These are phyloP conservation scores for Eulithis prunata DNA, from an alignment of 2,888 invertebrate genomes.

Conservation along the genomic window DNA sequence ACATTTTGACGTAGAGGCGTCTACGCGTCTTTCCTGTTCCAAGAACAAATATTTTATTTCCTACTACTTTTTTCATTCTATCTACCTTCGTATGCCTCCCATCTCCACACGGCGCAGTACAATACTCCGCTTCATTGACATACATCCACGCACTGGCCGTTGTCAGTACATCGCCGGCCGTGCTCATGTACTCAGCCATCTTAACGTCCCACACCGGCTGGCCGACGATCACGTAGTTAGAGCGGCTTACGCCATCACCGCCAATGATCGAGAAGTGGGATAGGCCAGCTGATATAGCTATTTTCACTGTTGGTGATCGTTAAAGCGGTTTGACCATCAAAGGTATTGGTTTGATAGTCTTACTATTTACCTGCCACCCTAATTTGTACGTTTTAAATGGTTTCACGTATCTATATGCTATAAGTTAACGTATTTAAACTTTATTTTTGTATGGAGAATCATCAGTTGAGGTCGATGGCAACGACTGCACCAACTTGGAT, in stretches of 20 bases:
- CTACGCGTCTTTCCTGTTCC: no score
- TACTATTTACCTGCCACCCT: no score
- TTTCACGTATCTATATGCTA: no score
- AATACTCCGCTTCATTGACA: constrained; percentile 85
- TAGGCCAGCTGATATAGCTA: constrained; percentile 86
- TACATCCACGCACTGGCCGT: constrained; percentile 85
- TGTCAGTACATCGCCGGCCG: constrained; percentile 86
- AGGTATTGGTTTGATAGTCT: background rate
- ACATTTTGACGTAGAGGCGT: no score
- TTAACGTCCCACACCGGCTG: constrained; percentile 85
- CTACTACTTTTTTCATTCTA: no score
- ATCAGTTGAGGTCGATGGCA: no score
- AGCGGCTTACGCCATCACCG: constrained; percentile 62
- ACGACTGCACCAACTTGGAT: no score
- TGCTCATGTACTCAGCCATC: constrained; percentile 74
- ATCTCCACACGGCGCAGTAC: constrained; percentile 80
- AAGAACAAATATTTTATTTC: no score
- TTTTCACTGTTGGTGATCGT: constrained; percentile 77
- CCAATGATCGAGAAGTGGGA: constrained; percentile 84
- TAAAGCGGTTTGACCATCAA: background rate
- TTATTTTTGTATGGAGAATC: no score
- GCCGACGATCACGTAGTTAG: constrained; percentile 85
- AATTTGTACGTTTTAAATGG: no score
- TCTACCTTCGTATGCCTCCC: constrained; percentile 78
- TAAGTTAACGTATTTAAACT: no score